These are phyloP conservation scores for Nomada goodeniana DNA, from an alignment of 2,888 invertebrate genomes.

Conservation along the genomic window DNA sequence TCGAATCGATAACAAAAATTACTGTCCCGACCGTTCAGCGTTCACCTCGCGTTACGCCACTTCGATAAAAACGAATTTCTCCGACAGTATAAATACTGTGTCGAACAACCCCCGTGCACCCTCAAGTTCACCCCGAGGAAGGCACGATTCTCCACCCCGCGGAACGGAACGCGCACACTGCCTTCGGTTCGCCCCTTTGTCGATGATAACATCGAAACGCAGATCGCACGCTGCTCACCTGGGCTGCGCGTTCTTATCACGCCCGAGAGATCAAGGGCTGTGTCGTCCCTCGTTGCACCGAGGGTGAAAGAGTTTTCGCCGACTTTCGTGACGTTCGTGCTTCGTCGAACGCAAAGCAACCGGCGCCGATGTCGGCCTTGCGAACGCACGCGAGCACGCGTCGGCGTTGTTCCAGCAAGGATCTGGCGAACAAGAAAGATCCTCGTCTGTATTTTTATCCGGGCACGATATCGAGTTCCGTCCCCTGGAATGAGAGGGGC, in stretches of 20 bases:
- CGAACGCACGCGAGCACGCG: constrained; percentile 31
- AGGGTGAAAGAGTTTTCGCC: constrained; percentile 50
- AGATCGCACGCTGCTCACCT: constrained; percentile 25
- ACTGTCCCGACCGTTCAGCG: too few relatives aligned
- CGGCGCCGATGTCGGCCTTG: constrained; percentile 56
- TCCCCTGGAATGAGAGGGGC: neutral
- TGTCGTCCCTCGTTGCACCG: neutral
- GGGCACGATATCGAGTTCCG: neutral
- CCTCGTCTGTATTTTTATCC: constrained; percentile 5
- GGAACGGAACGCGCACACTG: neutral
- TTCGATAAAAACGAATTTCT: too few relatives aligned
- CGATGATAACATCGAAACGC: constrained; percentile 14
- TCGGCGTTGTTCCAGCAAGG: neutral
- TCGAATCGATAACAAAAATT: too few relatives aligned
- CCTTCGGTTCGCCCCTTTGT: neutral
- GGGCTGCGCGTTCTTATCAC: constrained; percentile 52
- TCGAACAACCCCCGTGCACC: neutral
- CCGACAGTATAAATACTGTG: neutral
- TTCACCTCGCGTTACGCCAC: too few relatives aligned
- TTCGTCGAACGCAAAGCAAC: constrained; percentile 61
- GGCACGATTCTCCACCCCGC: neutral
- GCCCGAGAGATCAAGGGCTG: constrained; percentile 67
- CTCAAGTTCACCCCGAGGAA: neutral
- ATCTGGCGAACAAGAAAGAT: constrained; percentile 5
- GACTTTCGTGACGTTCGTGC: constrained; percentile 68